Conservation (phyloP, 2,113 vertebrate species). For the Calyptomena viridis region DNA sequence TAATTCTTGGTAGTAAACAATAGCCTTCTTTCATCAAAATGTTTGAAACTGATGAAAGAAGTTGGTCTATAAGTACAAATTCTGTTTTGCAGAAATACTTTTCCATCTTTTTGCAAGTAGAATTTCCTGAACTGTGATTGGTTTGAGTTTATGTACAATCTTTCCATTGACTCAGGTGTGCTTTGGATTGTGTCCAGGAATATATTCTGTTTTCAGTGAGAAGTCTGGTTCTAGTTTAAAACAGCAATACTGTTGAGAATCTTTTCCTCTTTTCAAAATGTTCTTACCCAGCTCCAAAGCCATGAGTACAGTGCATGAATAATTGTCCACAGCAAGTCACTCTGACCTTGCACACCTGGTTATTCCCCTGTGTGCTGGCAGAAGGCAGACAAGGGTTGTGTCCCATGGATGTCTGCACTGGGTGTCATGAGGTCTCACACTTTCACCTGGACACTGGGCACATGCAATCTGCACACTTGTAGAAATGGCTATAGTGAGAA, state of each 20-base stretch:
- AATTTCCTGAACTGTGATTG: not conserved
- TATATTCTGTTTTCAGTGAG: not conserved
- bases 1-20: not conserved
- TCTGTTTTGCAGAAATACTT: not conserved
- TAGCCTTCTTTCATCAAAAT: not conserved
- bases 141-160: not conserved
- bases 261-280: not conserved
- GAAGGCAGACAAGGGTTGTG: not conserved
- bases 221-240: not conserved
- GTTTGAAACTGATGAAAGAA: not conserved
- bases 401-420: not conserved
- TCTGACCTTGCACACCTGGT: not conserved
- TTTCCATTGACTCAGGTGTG: not conserved
- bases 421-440: not conserved
- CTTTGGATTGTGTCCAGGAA: not conserved
- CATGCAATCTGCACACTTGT: accelerated
- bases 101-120: not conserved
- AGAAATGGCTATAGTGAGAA: not conserved
- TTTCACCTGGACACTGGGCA: not conserved
- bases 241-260: not conserved
- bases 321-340: not conserved
- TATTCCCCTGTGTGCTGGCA: not conserved
- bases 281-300: not conserved
- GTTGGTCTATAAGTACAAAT: not conserved
- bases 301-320: too few relatives aligned